These are phyloP conservation scores for Sander vitreus DNA, from an alignment of 2,113 vertebrate species.

Conservation along the genomic window DNA sequence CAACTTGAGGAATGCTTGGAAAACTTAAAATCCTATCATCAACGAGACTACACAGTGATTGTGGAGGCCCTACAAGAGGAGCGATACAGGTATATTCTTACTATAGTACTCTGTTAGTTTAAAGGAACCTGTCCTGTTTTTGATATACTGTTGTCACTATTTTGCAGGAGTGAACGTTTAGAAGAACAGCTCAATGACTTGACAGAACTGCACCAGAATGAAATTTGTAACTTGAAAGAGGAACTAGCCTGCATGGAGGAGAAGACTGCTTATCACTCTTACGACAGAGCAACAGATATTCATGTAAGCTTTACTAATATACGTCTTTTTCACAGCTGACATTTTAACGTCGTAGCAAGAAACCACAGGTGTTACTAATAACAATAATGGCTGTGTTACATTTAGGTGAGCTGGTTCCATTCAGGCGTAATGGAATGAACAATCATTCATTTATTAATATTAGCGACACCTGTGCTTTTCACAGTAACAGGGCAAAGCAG, in stretches of 20 bases:
- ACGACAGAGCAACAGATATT: conserved; percentile 90
- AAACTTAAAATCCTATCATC: conserved; percentile 88
- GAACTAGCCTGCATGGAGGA: conserved; percentile 93
- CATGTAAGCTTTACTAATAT: conserved; percentile 79
- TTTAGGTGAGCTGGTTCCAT: background rate
- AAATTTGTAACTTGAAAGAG: conserved; percentile 93
- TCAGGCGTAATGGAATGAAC: background rate
- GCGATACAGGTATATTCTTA: conserved; percentile 84
- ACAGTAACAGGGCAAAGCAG: background rate
- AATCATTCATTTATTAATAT: no score
- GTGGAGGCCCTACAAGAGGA: conserved; percentile 91
- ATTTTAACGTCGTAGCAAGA: background rate
- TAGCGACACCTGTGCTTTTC: background rate
- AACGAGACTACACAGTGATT: conserved; percentile 89
- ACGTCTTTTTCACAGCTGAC: background rate
- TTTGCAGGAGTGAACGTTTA: conserved; percentile 88
- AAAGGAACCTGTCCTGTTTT: background rate
- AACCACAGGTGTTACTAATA: background rate
- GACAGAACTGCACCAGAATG: conserved; percentile 93
- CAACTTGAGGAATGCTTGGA: conserved; percentile 90
- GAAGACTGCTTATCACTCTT: conserved; percentile 90
- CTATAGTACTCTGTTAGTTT: no score
- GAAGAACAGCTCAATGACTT: conserved; percentile 93
- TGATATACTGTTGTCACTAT: background rate
- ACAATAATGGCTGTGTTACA: background rate